A percentile compares a stretch with the other conserved stretches of the same genome.
Evolutionary conservation across 2,888 invertebrate genomes (phyloP).

Genomic region (Punctoribates punctum): DNA sequence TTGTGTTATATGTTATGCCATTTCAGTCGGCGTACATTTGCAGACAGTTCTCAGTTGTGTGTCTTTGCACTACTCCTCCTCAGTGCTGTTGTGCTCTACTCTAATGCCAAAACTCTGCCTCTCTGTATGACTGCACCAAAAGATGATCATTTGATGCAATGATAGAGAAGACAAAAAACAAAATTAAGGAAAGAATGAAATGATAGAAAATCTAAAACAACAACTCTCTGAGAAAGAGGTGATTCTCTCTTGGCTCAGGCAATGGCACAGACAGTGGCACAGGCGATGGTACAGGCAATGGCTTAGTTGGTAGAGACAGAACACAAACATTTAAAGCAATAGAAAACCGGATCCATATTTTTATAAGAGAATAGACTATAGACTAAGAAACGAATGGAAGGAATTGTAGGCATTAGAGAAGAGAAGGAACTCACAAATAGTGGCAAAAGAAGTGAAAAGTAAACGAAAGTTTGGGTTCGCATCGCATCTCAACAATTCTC

Average conservation of each 20-base stretch:
- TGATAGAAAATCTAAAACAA: background rate
- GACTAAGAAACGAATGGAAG: background rate
- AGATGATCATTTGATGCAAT: slow-evolving; percentile 11
- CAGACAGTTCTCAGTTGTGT: background rate
- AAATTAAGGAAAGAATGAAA: slow-evolving; percentile 24
- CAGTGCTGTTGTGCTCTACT: slow-evolving; percentile 1
- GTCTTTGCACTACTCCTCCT: slow-evolving; percentile 25
- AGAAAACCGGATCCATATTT: slow-evolving; percentile 1
- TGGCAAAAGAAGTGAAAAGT: slow-evolving; percentile 14
- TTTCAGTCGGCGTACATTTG: background rate
- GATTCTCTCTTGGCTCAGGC: background rate
- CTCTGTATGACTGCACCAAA: slow-evolving; percentile 7
- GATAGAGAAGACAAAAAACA: background rate
- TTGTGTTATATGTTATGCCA: slow-evolving; percentile 4
- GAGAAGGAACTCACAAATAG: background rate
- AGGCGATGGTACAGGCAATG: too few species aligned
- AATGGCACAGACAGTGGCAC: too few species aligned
- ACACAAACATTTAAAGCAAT: slow-evolving; percentile 10
- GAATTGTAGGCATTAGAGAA: background rate
- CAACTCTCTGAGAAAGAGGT: slow-evolving; percentile 16
- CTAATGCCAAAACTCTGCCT: slow-evolving; percentile 18
- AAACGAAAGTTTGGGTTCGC: slow-evolving; percentile 22
- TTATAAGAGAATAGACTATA: background rate
- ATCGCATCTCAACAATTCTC: slow-evolving; percentile 12
- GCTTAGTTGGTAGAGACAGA: background rate